Base-by-base conservation (phyloP, 2,888 invertebrate species). In the Eupithecia insigniata region DNA sequence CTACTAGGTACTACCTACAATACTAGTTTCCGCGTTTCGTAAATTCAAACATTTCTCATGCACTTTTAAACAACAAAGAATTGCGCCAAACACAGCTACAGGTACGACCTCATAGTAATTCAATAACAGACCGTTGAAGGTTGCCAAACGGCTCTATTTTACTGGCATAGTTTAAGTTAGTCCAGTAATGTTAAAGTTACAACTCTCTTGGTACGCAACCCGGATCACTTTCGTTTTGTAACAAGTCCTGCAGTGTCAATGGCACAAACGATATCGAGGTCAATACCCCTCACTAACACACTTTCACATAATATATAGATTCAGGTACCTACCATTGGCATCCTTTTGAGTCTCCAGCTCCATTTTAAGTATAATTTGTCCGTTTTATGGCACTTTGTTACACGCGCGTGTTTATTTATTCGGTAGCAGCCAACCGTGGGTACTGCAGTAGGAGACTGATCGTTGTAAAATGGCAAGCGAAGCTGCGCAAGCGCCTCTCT, bases 211-310 rank as follows among this genome's bases (percentile, higher is more conserved):
- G 55, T 26, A 26, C 1, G 55, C 22, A 55, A 55, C 55, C 66
- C 12, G 51, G 18, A 74, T 34, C 43, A 74, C 74, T 74, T 74
- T 74, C 71, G 69, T 74, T 74, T 71, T 65, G 67, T 69, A 67
- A 32, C 62, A 43, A 58, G 69, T 67, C 74, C 74, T 69, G 67
- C 69, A 61, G 60, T 69, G 74, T 71, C 74, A 74, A 74, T 71
- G 74, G 71, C 71, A 74, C 69, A 65, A 36, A 36, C 28, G 1
- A 22, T n/a, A 64, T 69, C 46, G 65, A 51, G 73, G 65, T 67
- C 69, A 71, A 34, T 65, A 67, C 46, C 64, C 71, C 67, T 28
- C 6, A 67, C 8, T 32, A 51, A 62, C 32, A 28, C 61, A 71
- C 64, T 74, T 43, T 71, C 69, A 55, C 58, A 69, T n/a, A 36